Evolutionary conservation across 1,140 invertebrate genomes (phyloP).

Genomic region (Drosophila repleta): DNA sequence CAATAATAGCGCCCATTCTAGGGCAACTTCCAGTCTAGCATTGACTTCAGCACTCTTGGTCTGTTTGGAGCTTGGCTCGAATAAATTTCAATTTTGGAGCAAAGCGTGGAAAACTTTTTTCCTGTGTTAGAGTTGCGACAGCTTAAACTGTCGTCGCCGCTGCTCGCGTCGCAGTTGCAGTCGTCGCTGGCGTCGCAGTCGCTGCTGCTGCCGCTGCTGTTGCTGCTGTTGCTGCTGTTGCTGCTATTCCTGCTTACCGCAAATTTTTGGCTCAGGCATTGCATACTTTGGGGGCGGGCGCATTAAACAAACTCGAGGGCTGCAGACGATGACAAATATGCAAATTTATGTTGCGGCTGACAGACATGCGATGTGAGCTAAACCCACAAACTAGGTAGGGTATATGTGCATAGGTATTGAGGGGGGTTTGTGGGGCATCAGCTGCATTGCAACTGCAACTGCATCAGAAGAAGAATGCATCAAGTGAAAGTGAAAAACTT

Average conservation of each 20-base stretch:
- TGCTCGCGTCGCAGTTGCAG: conserved; percentile 26
- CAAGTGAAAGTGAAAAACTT: conserved; percentile 78
- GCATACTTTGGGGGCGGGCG: conserved; percentile 43
- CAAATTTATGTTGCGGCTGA: conserved; percentile 73
- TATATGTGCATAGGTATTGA: too few relatives aligned
- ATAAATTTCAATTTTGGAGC: conserved; percentile 76
- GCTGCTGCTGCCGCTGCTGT: conserved; percentile 17
- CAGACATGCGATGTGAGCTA: conserved; percentile 48
- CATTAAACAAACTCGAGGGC: conserved; percentile 20
- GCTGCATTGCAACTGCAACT: conserved; percentile 4
- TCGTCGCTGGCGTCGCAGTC: conserved; percentile 4
- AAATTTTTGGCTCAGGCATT: conserved; percentile 74
- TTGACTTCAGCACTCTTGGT: neutral
- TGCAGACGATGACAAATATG: conserved; percentile 72
- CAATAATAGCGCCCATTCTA: neutral
- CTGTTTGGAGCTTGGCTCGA: conserved; percentile 42
- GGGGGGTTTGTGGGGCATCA: too few relatives aligned
- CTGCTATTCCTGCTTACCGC: conserved; percentile 62
- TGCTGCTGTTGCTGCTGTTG: conserved; percentile 18
- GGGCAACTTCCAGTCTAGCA: neutral
- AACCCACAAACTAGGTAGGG: conserved; percentile 21
- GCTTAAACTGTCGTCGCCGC: conserved; percentile 68
- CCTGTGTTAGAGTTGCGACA: conserved; percentile 45
- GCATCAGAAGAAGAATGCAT: conserved; percentile 52
- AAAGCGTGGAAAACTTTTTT: conserved; percentile 54